Conservation (phyloP, 1,140 invertebrate species). For the Danaus melanippus region DNA sequence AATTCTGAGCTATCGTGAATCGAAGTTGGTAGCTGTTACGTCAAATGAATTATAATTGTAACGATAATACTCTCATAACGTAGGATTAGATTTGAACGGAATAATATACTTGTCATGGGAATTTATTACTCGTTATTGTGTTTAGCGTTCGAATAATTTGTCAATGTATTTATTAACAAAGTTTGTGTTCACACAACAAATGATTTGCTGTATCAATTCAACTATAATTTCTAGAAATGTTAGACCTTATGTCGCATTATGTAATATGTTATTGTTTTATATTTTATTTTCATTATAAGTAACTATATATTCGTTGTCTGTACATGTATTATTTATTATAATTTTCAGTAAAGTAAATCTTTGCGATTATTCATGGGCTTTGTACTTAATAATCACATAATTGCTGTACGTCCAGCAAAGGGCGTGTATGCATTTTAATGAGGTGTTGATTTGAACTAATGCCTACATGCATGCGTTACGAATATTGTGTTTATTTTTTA, state of each 20-base stretch:
- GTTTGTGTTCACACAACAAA: too few relatives aligned
- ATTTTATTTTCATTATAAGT: too few relatives aligned
- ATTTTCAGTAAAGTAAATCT: too few relatives aligned
- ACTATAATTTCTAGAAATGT: too few relatives aligned
- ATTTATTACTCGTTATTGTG: not conserved
- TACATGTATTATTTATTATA: too few relatives aligned
- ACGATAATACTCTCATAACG: slow-evolving; percentile 10
- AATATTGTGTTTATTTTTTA: not conserved
- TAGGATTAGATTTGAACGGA: slow-evolving; percentile 7
- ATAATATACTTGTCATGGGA: slow-evolving; percentile 8
- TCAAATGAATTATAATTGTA: slow-evolving; percentile 11
- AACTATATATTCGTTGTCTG: too few relatives aligned
- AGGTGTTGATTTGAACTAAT: slow-evolving; percentile 58
- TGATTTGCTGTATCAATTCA: too few relatives aligned
- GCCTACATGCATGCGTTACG: slow-evolving; percentile 24
- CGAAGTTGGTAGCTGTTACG: slow-evolving; percentile 5
- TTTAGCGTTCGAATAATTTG: too few relatives aligned
- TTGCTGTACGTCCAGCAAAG: slow-evolving; percentile 42
- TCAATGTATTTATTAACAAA: too few relatives aligned
- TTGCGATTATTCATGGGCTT: slow-evolving; percentile 3
- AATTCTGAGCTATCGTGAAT: too few relatives aligned
- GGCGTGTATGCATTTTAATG: slow-evolving; percentile 63
- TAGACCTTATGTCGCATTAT: too few relatives aligned
- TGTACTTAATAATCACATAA: slow-evolving; percentile 26
- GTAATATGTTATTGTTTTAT: too few relatives aligned